Base-by-base conservation (phyloP, 2,888 invertebrate genomes). In the Microchrysa polita region DNA sequence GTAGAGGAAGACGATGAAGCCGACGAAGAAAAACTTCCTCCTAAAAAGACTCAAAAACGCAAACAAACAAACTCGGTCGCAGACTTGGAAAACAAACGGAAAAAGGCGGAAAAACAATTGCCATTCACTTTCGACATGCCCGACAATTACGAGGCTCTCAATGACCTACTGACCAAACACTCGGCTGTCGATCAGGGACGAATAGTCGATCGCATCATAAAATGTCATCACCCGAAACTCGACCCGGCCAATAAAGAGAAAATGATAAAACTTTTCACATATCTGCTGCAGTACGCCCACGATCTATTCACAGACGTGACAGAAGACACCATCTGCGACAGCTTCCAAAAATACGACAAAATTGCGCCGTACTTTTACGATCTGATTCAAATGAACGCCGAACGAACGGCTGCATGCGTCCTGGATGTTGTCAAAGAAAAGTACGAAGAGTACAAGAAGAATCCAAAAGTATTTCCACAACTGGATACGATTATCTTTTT, bases 151-250 rank as follows among this genome's bases (percentile, higher is more conserved):
- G 89, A 91, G 74, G 87, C 87, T 73, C 87, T 94, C 57, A 81
- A 89, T 81, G 85, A 88, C 78, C 81, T 92, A 72, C 82, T 96
- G 18, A 81, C 86, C 63, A 87, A 88, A 52, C 89, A 90, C 78
- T 86, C 89, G 9, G 86, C 89, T 1, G 85, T 88, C 14, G 89
- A 93, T 79, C 92, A 94, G 79, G 86, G 89, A 0, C 86, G 89
- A 12, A 90, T 95, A 10, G 81, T 97, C 61, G 92, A 93, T 80
- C 89, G 94, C 79, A 90, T 97, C 77, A 91, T 96, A 18, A 95
- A 95, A 85, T 94, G 92, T 80, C 93, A 95, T 84, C 93, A 96
- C 83, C 94, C 94, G 1, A 91, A 93, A 79, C 83, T 96, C 67
- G 90, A 90, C 5, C 90, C 90, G 77, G 90, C 90, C 16, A 96